A percentile compares a stretch with the other conserved stretches of the same genome.
These are phyloP conservation scores for Mechanitis mazaeus DNA, from an alignment of 2,888 invertebrate genomes.

Conservation along the genomic window DNA sequence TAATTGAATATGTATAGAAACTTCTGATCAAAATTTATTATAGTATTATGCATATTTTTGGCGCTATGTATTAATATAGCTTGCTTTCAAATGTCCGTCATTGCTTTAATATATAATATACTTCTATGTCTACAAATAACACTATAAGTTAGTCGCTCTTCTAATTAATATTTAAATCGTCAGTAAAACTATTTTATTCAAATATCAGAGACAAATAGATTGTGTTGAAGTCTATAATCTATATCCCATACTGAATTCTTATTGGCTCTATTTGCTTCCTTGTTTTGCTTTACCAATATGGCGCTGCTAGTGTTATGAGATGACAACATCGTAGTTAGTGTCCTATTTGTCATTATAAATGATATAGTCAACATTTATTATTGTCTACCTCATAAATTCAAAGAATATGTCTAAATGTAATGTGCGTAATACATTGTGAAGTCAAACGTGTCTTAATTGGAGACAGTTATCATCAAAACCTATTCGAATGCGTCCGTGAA, in stretches of 20 bases:
- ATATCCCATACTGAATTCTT: conserved; percentile 7
- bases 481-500: conserved; percentile 51
- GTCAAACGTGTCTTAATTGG: conserved; percentile 38
- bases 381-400: conserved; percentile 62
- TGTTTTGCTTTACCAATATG: conserved; percentile 66
- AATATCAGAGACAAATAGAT: conserved; percentile 1
- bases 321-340: conserved; percentile 77
- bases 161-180: not conserved
- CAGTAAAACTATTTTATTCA: not conserved
- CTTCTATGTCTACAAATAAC: too few relatives aligned
- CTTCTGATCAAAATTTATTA: too few relatives aligned
- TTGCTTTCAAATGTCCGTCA: too few relatives aligned
- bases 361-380: conserved; percentile 50
- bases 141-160: not conserved
- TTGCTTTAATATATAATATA: too few relatives aligned
- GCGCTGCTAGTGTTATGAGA: conserved; percentile 74
- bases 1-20: too few relatives aligned
- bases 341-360: conserved; percentile 62
- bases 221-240: conserved; percentile 15
- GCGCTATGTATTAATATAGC: too few relatives aligned
- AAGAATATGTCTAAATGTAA: conserved; percentile 52
- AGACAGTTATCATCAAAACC: conserved; percentile 32
- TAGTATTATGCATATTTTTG: too few relatives aligned
- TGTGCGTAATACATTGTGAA: conserved; percentile 40
- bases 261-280: conserved; percentile 32